Conservation (phyloP, 1,140 invertebrate species). For the Neuroterus valhalla region DNA sequence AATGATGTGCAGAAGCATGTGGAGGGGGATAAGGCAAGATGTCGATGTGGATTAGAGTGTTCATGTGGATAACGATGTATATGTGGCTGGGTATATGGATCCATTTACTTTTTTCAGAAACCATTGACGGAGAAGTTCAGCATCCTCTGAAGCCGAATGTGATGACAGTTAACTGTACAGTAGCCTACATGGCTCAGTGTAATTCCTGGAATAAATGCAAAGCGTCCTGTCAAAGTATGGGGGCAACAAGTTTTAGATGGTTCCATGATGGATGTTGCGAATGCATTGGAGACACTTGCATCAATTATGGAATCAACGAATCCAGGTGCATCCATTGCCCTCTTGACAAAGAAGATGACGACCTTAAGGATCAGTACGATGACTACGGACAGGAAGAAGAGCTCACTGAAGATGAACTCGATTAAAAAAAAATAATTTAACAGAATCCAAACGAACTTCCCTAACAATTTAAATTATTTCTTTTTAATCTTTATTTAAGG, state of each 20-base stretch:
- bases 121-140: conserved; percentile 77
- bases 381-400: conserved; percentile 70
- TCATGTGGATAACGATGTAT: too few relatives aligned
- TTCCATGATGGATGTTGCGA: conserved; percentile 97
- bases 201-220: conserved; percentile 92
- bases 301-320: conserved; percentile 94
- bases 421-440: conserved; percentile 36
- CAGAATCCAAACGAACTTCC: not conserved
- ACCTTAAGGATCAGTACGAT: conserved; percentile 65
- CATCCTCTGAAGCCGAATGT: conserved; percentile 78
- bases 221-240: conserved; percentile 85
- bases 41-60: too few relatives aligned
- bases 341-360: conserved; percentile 57
- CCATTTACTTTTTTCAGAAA: conserved; percentile 75
- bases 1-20: too few relatives aligned
- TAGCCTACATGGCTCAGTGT: conserved; percentile 93
- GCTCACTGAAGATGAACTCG: conserved; percentile 56
- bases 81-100: too few relatives aligned
- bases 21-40: too few relatives aligned
- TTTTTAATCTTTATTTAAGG: too few relatives aligned
- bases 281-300: conserved; percentile 91
- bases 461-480: too few relatives aligned
- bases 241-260: conserved; percentile 87
- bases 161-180: conserved; percentile 90
- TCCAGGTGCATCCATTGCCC: conserved; percentile 77